Base-by-base conservation (phyloP, 2,888 invertebrate genomes). In the Philopedon plagiatum region DNA sequence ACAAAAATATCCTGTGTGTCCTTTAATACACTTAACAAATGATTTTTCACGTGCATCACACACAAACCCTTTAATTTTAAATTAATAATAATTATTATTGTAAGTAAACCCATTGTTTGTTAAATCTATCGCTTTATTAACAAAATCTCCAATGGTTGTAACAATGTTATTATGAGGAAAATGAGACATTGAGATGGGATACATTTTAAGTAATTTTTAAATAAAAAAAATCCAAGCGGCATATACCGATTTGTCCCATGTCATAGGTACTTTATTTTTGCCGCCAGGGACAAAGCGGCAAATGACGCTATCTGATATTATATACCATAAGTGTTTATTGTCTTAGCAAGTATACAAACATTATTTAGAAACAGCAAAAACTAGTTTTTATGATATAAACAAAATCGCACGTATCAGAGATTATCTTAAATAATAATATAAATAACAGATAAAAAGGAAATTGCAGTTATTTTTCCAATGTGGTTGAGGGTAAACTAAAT, bases 21-120 rank as follows among this genome's bases (percentile, higher is more conserved):
- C 68, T 63, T 63, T 75, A 4, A 75, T 67, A 70, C 75, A 76
- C 13, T 74, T 54, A 46, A 78, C 61, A 46, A 57, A 69, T 15
- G 75, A 57, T 63, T 74, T 77, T 2, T 77, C 78, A n/a, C 77
- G 78, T 7, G 76, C 73, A 74, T 78, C 78, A 65, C 74, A 66
- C 73, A 78, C 65, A 41, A 72, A 69, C 15, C 70, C 66, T 26
- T 75, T 61, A 54, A 76, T 62, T 69, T 65, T 75, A 11, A 75
- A 26, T 13, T 58, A 69, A 60, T 23, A 57, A 23, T 61, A 62
- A 62, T 56, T 57, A 34, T 37, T 44, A 29, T 46, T 66, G 54
- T 67, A 58, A 61, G 8, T 58, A 18, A 46, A 46, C 23, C 15
- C 66, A 15, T 23, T 66, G 41, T 34, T 39, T 19, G 58, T 32